Evolutionary conservation across 2,113 vertebrate genomes (phyloP).

Genomic region (Crocuta crocuta): DNA sequence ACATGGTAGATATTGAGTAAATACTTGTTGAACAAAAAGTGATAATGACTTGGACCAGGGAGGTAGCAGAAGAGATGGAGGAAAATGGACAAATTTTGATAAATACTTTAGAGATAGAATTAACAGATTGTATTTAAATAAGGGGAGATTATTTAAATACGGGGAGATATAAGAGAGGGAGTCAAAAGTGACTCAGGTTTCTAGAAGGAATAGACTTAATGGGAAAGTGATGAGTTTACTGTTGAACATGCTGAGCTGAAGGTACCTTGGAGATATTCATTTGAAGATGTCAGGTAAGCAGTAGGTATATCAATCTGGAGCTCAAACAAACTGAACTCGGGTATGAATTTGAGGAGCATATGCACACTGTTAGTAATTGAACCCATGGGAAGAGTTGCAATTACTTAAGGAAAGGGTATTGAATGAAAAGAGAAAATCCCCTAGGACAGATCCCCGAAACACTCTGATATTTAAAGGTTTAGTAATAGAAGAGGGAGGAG

Average conservation of each 20-base stretch:
- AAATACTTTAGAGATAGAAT: conserved; percentile 37
- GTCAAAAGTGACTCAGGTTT: conserved; percentile 28
- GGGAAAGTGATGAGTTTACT: not conserved
- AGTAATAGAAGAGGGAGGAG: not conserved
- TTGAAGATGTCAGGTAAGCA: not conserved
- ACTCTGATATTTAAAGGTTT: not conserved
- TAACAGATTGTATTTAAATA: not conserved
- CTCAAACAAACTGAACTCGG: not conserved
- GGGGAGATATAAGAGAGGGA: not conserved
- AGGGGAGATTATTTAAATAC: not conserved
- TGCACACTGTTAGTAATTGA: not conserved
- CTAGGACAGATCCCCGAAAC: not conserved
- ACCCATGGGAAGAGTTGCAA: not conserved
- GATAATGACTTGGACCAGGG: not conserved
- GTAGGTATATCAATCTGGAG: not conserved
- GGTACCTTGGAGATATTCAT: not conserved
- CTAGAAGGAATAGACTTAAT: conserved; percentile 18
- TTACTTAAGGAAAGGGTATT: not conserved
- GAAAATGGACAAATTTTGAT: conserved; percentile 19
- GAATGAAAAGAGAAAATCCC: not conserved
- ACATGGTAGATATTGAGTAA: not conserved
- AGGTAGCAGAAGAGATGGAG: not conserved
- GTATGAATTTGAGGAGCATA: not conserved
- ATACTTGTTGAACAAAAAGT: not conserved
- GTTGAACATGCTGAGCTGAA: not conserved